phyloP scores from a whole-genome alignment of 2,888 invertebrate species.

The Heteromyza rotundicornis region DNA sequence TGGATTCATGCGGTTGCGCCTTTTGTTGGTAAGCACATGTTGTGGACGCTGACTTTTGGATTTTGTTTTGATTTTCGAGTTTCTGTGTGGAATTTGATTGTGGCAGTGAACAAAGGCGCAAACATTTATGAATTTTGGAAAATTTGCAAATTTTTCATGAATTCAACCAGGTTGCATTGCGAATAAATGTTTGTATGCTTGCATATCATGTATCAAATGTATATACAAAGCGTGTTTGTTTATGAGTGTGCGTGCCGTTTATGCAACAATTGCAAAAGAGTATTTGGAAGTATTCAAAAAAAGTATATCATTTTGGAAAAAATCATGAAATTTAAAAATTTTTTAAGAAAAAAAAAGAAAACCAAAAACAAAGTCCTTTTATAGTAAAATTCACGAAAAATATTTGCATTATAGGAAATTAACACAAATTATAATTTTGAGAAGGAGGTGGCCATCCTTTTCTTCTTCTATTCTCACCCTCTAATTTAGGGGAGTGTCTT shows the following conservation, averaged over 20 bases:
- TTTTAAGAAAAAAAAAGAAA: constrained; percentile 16
- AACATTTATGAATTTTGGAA: constrained; percentile 19
- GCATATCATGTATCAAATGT: constrained; percentile 11
- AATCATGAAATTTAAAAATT: constrained; percentile 12
- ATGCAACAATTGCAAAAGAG: no score
- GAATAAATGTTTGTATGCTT: constrained; percentile 21
- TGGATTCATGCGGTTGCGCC: constrained; percentile 61
- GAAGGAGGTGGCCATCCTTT: no score
- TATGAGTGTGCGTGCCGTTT: constrained; percentile 31
- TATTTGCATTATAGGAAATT: constrained; percentile 36
- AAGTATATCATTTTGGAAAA: not conserved
- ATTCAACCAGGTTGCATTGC: no score
- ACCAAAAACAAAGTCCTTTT: constrained; percentile 14
- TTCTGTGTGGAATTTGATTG: constrained; percentile 49
- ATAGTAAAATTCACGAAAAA: constrained; percentile 54
- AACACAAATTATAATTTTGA: not conserved
- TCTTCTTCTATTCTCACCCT: no score
- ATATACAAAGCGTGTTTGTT: constrained; percentile 7
- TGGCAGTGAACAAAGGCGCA: no score
- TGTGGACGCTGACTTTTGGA: constrained; percentile 59
- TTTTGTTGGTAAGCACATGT: constrained; percentile 48
- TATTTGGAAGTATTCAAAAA: not conserved
- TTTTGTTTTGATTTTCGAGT: constrained; percentile 51
- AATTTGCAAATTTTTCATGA: constrained; percentile 38
- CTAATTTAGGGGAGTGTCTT: no score